phyloP scores from a whole-genome alignment of 2,113 vertebrate genomes.

The Alaudala cheleensis region DNA sequence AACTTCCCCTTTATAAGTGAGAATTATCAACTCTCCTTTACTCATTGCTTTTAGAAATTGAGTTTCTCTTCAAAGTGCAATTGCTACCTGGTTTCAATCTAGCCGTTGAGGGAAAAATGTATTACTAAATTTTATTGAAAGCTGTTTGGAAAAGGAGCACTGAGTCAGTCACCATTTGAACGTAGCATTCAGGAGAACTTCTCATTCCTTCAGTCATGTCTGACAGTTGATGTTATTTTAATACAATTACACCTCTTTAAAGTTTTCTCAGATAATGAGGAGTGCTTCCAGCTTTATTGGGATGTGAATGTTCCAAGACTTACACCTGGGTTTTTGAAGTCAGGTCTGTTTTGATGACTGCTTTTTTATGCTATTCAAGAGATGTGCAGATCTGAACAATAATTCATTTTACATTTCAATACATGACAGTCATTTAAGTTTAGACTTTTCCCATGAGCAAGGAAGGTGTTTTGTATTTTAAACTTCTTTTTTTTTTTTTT shows the following conservation, averaged over 20 bases:
- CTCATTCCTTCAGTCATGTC: neutral
- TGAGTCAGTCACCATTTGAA: neutral
- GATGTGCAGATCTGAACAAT: neutral
- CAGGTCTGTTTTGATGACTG: neutral
- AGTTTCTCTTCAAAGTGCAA: neutral
- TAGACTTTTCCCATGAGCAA: neutral
- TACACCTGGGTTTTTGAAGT: neutral
- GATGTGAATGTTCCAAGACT: neutral
- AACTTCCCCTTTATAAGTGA: neutral
- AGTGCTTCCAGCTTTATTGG: neutral
- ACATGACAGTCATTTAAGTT: neutral
- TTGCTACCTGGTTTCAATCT: neutral
- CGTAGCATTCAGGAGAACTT: neutral
- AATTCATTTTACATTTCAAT: neutral
- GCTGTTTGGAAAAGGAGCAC: neutral
- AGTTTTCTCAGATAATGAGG: neutral
- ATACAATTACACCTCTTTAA: neutral
- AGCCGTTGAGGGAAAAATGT: neutral
- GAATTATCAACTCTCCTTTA: neutral
- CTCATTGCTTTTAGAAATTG: neutral
- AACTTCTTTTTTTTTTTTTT: neutral
- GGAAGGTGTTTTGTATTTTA: neutral
- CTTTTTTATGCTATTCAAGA: neutral
- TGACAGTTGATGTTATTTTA: neutral
- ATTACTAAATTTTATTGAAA: neutral